Conservation (phyloP, 1,140 invertebrate species). For the Drosophila lacertosa region DNA sequence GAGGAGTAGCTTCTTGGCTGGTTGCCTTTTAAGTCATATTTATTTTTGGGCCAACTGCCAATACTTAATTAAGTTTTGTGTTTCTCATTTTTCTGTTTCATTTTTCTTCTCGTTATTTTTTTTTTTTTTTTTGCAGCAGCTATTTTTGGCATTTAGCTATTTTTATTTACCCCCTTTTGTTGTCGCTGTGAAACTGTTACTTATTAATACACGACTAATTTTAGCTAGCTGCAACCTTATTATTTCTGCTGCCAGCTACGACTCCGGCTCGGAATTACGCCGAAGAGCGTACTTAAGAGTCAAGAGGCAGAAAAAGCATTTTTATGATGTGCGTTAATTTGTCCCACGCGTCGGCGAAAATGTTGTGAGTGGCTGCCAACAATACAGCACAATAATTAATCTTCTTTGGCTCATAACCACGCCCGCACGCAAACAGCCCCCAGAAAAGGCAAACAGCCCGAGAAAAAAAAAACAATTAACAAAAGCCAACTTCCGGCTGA, state of each 20-base stretch:
- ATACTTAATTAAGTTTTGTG: slow-evolving; percentile 48
- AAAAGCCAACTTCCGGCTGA: neutral
- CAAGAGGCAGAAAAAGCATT: slow-evolving; percentile 17
- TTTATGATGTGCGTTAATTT: slow-evolving; percentile 65
- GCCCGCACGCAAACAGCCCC: slow-evolving; percentile 19
- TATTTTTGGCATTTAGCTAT: slow-evolving; percentile 22
- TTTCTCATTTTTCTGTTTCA: neutral
- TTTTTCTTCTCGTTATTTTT: neutral
- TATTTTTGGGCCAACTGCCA: slow-evolving; percentile 23
- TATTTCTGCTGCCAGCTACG: slow-evolving; percentile 5
- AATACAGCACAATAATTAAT: slow-evolving; percentile 62
- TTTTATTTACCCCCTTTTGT: slow-evolving; percentile 13
- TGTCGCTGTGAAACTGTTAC: neutral
- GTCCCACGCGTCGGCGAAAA: slow-evolving; percentile 47
- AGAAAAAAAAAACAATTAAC: slow-evolving; percentile 6
- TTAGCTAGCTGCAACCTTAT: slow-evolving; percentile 5
- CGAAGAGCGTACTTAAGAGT: slow-evolving; percentile 3
- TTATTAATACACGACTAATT: slow-evolving; percentile 37
- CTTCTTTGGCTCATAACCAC: slow-evolving; percentile 39
- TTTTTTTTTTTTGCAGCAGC: neutral
- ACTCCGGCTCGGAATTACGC: too few species aligned
- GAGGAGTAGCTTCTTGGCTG: neutral
- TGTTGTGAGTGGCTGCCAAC: neutral
- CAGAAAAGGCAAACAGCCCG: slow-evolving; percentile 15
- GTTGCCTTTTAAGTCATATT: slow-evolving; percentile 27